These are phyloP conservation scores for Sisyra terminalis DNA, from an alignment of 2,888 invertebrate species.

Conservation along the genomic window DNA sequence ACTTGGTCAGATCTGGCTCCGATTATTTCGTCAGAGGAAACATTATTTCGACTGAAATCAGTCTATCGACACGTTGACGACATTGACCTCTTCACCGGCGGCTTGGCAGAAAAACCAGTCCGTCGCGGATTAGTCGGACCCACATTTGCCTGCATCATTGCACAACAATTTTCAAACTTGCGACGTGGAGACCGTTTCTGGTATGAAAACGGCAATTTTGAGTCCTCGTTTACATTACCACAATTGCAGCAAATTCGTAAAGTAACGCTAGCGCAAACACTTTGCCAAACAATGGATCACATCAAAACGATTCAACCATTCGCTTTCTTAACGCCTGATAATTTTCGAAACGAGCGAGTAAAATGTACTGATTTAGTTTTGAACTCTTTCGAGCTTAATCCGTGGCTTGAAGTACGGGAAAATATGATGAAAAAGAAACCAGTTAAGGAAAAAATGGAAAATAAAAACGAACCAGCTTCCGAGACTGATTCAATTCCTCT, in stretches of 20 bases:
- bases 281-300: slow-evolving; percentile 47
- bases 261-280: slow-evolving; percentile 52
- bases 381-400: slow-evolving; percentile 39
- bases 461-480: slow-evolving; percentile 19
- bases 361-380: slow-evolving; percentile 34
- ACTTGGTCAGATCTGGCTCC: slow-evolving; percentile 54
- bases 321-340: slow-evolving; percentile 44
- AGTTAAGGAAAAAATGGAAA: neutral
- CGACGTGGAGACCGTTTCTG: slow-evolving; percentile 66
- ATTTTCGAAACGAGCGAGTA: slow-evolving; percentile 38
- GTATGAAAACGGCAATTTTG: slow-evolving; percentile 65
- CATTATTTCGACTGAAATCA: slow-evolving; percentile 39
- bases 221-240: slow-evolving; percentile 57
- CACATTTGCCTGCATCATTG: slow-evolving; percentile 76
- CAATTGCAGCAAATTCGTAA: slow-evolving; percentile 59
- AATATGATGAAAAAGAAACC: neutral
- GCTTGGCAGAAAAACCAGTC: slow-evolving; percentile 66
- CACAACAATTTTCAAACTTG: slow-evolving; percentile 65
- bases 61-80: slow-evolving; percentile 53
- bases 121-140: slow-evolving; percentile 69
- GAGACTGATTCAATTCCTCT: slow-evolving; percentile 16
- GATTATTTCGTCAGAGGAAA: slow-evolving; percentile 41
- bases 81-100: slow-evolving; percentile 71
- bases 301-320: slow-evolving; percentile 55
- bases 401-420: slow-evolving; percentile 35